Conservation (phyloP, 1,140 invertebrate genomes). For the Pseudomyrmex gracilis region DNA sequence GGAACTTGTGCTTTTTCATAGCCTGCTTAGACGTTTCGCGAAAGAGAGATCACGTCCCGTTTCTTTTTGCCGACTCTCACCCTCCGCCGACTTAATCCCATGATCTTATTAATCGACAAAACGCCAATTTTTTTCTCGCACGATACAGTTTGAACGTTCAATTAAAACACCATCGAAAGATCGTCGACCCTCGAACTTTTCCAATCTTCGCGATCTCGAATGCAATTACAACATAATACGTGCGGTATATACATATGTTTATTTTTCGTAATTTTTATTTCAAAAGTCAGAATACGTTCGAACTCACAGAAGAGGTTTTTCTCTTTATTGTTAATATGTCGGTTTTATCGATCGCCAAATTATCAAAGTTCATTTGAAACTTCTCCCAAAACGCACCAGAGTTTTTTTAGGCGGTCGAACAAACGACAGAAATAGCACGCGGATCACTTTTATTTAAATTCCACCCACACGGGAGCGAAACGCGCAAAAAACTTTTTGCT, state of each 20-base stretch:
- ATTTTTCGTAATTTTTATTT: no score
- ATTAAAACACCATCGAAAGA: neutral
- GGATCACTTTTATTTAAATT: neutral
- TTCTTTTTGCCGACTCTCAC: neutral
- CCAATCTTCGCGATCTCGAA: neutral
- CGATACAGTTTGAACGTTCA: neutral
- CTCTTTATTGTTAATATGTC: neutral
- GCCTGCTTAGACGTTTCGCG: neutral
- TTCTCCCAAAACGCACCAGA: neutral
- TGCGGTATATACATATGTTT: no score
- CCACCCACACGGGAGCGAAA: neutral
- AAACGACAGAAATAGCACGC: neutral
- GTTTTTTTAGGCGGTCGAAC: neutral
- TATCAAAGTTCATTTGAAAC: neutral
- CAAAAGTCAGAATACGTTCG: no score
- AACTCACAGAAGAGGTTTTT: no score
- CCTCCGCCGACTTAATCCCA: neutral
- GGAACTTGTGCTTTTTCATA: neutral
- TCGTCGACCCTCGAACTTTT: neutral
- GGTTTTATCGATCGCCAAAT: constrained; percentile 1
- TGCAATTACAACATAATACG: neutral
- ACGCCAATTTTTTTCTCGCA: neutral
- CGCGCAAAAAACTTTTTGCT: neutral
- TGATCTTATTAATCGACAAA: neutral
- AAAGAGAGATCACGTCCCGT: neutral